Conservation (phyloP, 2,113 vertebrate species). For the Natator depressus region DNA sequence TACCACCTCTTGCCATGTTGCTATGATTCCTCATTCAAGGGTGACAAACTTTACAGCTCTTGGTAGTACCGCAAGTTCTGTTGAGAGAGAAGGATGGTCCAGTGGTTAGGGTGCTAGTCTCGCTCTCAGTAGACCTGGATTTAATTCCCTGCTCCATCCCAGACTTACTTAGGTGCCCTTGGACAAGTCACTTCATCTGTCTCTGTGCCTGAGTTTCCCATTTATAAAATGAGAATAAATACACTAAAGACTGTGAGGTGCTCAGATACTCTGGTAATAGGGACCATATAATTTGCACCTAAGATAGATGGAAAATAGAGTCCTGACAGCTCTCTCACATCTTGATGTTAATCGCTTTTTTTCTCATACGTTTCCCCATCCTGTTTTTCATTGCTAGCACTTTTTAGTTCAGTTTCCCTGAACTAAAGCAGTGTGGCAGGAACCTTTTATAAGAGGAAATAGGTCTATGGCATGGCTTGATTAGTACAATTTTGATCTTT, state of each 20-base stretch:
- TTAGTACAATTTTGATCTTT: conserved; percentile 41
- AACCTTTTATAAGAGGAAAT: neutral
- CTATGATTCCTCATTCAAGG: conserved; percentile 14
- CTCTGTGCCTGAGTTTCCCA: neutral
- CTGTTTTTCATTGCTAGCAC: neutral
- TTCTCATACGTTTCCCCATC: neutral
- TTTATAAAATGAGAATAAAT: neutral
- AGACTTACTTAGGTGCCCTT: conserved; percentile 42
- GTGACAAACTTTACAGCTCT: conserved; percentile 38
- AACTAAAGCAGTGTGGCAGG: neutral
- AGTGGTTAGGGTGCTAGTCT: conserved; percentile 27
- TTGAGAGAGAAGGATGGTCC: conserved; percentile 47
- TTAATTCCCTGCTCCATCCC: conserved; percentile 23
- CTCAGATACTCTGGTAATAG: neutral
- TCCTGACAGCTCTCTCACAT: neutral
- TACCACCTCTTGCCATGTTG: conserved; percentile 43
- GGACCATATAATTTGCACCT: neutral
- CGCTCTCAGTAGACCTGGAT: conserved; percentile 52
- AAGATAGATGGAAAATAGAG: neutral
- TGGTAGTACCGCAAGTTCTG: conserved; percentile 30
- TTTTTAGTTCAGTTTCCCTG: neutral
- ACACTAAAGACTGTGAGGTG: neutral
- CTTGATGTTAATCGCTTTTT: neutral
- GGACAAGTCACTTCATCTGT: neutral
- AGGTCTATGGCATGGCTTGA: conserved; percentile 36